Conservation (phyloP, 2,888 invertebrate genomes). For the Nymphalis polychloros region DNA sequence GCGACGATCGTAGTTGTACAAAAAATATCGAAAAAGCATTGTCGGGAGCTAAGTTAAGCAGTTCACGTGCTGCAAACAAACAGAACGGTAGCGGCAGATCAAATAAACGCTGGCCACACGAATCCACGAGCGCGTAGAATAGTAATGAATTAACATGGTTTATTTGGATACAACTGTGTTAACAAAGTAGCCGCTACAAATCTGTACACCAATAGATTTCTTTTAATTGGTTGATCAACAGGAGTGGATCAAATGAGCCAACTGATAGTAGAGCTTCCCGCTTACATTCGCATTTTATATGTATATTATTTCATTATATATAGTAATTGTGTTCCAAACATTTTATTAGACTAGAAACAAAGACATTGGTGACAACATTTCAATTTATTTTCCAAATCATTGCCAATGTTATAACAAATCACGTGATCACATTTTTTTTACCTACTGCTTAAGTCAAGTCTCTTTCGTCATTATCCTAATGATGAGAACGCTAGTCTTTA, state of each 20-base stretch:
- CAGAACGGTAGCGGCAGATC: conserved; percentile 44
- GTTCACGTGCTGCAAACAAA: conserved; percentile 57
- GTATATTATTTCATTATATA: too few species aligned
- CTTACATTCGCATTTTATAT: too few species aligned
- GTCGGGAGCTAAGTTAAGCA: conserved; percentile 44
- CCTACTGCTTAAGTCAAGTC: too few species aligned
- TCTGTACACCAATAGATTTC: neutral
- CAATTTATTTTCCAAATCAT: too few species aligned
- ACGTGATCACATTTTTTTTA: too few species aligned
- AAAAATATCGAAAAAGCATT: conserved; percentile 33
- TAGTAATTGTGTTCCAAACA: too few species aligned
- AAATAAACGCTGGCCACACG: conserved; percentile 46
- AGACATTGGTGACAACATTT: too few species aligned
- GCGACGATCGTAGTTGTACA: conserved; percentile 19
- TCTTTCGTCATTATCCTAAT: too few species aligned
- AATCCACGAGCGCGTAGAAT: conserved; percentile 52
- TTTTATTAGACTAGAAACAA: too few species aligned
- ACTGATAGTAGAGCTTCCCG: too few species aligned
- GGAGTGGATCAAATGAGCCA: neutral
- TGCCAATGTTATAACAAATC: too few species aligned
- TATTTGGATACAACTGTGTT: conserved; percentile 26
- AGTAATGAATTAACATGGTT: conserved; percentile 50
- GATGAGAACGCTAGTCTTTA: too few species aligned
- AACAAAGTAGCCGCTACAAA: conserved; percentile 16
- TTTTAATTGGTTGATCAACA: neutral